Percentiles rank a stretch among this genome's conserved stretches.
Evolutionary conservation across 2,888 invertebrate genomes (phyloP).

Genomic region (Brachypalpus laphriformis): DNA sequence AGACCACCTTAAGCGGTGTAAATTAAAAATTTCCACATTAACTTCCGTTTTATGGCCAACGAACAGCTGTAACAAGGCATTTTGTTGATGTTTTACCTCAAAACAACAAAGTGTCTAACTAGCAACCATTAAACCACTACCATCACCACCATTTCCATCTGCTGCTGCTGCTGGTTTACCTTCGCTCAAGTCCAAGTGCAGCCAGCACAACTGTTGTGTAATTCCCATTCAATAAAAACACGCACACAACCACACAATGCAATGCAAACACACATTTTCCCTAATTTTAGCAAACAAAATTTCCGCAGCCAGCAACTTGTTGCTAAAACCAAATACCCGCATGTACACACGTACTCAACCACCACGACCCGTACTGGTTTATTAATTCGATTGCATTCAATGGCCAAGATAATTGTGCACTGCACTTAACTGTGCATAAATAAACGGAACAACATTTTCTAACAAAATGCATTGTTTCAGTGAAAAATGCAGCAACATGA

Average conservation of each 20-base stretch:
- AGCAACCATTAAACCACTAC: conserved; percentile 46
- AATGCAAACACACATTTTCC: conserved; percentile 33
- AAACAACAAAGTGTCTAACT: conserved; percentile 27
- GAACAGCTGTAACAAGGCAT: conserved; percentile 30
- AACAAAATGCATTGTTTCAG: conserved; percentile 40
- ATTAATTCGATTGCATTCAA: conserved; percentile 48
- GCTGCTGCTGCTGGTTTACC: conserved; percentile 16
- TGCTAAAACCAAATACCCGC: conserved; percentile 14
- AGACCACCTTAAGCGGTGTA: conserved; percentile 35
- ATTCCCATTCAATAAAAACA: conserved; percentile 1
- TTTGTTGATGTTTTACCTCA: conserved; percentile 27
- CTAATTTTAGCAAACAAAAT: conserved; percentile 24
- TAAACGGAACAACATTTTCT: conserved; percentile 40
- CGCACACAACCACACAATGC: conserved; percentile 23
- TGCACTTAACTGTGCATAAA: conserved; percentile 37
- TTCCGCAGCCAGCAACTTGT: conserved; percentile 60
- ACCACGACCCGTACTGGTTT: conserved; percentile 30
- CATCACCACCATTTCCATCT: conserved; percentile 13
- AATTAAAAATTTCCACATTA: conserved; percentile 51
- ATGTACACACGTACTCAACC: not conserved
- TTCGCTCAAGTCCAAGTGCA: conserved; percentile 68
- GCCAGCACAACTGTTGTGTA: conserved; percentile 36
- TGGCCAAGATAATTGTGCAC: conserved; percentile 52
- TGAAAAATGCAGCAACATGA: conserved; percentile 11
- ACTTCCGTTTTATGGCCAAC: conserved; percentile 58